Conservation (phyloP, 2,888 invertebrate genomes). For the Oxycera nigricornis region DNA sequence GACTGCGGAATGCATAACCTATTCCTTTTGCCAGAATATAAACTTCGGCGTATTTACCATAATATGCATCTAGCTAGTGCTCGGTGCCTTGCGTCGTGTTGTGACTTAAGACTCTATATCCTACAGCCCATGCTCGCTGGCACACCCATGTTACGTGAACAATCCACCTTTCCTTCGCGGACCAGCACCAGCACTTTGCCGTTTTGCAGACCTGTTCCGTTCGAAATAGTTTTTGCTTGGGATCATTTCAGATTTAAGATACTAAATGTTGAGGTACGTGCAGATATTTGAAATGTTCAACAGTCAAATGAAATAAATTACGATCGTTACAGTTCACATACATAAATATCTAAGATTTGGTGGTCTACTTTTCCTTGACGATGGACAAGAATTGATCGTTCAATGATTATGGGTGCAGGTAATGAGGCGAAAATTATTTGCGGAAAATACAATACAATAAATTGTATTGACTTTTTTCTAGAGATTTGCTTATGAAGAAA, state of each 20-base stretch:
- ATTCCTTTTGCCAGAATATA: no score
- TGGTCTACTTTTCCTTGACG: constrained; percentile 9
- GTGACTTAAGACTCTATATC: neutral
- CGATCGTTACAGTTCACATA: neutral
- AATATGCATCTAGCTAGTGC: no score
- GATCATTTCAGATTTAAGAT: constrained; percentile 30
- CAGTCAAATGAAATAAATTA: constrained; percentile 24
- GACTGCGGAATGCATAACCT: neutral
- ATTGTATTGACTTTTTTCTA: no score
- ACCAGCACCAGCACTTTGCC: neutral
- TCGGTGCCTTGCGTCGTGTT: neutral
- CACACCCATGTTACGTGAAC: constrained; percentile 37
- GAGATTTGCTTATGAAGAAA: no score
- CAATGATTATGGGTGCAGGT: neutral
- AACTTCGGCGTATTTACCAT: neutral
- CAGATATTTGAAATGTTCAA: constrained; percentile 2
- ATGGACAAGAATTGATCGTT: neutral
- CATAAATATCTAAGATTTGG: constrained; percentile 11
- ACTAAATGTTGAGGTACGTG: neutral
- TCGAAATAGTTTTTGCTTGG: constrained; percentile 1
- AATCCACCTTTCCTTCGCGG: constrained; percentile 13
- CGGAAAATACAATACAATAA: no score
- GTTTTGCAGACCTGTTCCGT: constrained; percentile 6
- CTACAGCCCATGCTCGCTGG: neutral
- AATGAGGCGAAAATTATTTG: no score